phyloP scores from a whole-genome alignment of 2,113 vertebrate genomes.

The Glaucomys volans region DNA sequence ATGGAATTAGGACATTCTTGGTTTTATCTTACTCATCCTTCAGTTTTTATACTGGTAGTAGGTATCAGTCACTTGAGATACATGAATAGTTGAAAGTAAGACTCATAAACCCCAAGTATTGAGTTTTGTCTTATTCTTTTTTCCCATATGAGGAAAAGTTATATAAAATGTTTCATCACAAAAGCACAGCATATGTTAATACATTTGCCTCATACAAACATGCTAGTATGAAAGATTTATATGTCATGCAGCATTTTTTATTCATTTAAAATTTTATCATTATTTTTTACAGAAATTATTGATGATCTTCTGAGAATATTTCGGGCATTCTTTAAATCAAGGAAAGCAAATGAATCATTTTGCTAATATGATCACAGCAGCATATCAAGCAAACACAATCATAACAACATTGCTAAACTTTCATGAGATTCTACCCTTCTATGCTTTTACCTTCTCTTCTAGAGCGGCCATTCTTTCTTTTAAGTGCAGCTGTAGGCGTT shows the following conservation, averaged over 20 bases:
- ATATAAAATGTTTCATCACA: background rate
- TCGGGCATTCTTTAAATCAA: background rate
- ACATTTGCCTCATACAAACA: background rate
- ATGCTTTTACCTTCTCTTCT: conserved; percentile 95
- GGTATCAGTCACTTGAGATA: background rate
- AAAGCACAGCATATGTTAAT: background rate
- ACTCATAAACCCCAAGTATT: background rate
- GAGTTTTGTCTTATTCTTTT: background rate
- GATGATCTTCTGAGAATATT: background rate
- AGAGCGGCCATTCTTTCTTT: conserved; percentile 99
- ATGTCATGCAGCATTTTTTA: background rate
- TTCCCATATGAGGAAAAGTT: background rate
- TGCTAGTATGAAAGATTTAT: background rate
- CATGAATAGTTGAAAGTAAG: background rate
- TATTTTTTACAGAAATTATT: background rate
- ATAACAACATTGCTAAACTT: fast-evolving
- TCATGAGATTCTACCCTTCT: fast-evolving
- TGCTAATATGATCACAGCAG: fast-evolving
- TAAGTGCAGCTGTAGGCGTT: conserved; percentile 96
- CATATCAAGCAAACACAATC: background rate
- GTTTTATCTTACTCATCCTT: background rate
- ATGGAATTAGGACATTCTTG: too few species aligned
- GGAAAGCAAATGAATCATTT: background rate
- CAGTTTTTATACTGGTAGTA: background rate
- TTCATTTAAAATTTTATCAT: background rate